Evolutionary conservation across 2,113 vertebrate genomes (phyloP).

Genomic region (Gavialis gangeticus): DNA sequence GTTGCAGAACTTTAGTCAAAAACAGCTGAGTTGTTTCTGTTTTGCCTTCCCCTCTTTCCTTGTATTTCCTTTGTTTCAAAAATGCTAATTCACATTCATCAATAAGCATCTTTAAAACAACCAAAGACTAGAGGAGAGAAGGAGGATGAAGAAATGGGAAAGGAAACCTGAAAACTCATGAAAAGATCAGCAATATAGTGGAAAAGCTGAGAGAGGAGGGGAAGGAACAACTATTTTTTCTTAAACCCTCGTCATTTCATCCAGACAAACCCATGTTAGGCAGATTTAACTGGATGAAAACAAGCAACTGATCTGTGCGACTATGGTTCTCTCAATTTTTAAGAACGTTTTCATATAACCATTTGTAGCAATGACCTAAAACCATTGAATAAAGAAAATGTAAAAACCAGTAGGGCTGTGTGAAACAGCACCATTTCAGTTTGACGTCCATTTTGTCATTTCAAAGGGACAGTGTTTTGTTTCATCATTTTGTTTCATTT

Average conservation of each 20-base stretch:
- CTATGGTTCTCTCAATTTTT: neutral
- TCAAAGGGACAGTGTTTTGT: too few relatives aligned
- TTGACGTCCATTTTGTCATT: too few relatives aligned
- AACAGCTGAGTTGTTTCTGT: neutral
- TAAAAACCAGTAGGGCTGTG: too few relatives aligned
- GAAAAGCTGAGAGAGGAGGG: neutral
- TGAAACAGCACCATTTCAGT: too few relatives aligned
- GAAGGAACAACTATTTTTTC: neutral
- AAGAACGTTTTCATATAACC: neutral
- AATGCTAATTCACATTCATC: neutral
- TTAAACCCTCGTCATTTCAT: neutral
- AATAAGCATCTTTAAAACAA: neutral
- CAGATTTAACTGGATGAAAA: neutral
- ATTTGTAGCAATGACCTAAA: neutral
- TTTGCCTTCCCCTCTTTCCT: neutral
- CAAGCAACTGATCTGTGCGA: too few relatives aligned
- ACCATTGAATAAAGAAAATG: neutral
- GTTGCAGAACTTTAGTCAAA: neutral
- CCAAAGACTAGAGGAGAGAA: neutral
- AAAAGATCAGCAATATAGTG: neutral
- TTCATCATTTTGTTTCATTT: too few relatives aligned
- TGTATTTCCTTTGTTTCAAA: neutral
- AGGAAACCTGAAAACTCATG: neutral
- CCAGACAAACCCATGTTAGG: neutral
- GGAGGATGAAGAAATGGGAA: neutral